phyloP scores from a whole-genome alignment of 2,888 invertebrate genomes.

The Mongoloraphidia duomilia region DNA sequence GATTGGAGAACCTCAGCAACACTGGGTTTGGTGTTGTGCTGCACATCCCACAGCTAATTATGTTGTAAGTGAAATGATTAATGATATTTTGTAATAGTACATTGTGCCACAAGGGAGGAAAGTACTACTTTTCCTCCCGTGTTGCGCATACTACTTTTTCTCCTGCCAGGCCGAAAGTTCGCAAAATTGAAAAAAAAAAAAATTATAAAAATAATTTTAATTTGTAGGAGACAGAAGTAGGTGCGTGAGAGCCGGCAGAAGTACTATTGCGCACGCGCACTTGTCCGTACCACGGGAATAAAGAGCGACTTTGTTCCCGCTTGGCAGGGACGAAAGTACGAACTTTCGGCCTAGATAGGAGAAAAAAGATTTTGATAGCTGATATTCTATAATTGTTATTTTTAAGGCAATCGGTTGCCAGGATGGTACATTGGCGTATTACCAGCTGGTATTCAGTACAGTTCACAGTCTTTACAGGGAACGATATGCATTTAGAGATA shows the following conservation, averaged over 20 bases:
- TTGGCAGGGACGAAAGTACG: too few species aligned
- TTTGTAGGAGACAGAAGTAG: too few species aligned
- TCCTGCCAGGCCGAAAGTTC: too few species aligned
- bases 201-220: too few species aligned
- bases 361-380: background rate
- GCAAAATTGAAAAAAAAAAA: too few species aligned
- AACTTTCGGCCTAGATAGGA: background rate
- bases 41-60: conserved; percentile 60
- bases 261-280: too few species aligned
- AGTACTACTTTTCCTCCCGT: too few species aligned
- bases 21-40: conserved; percentile 82
- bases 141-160: too few species aligned
- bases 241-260: too few species aligned
- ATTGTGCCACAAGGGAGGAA: too few species aligned
- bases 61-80: conserved; percentile 37
- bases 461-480: conserved; percentile 94
- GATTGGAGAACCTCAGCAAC: conserved; percentile 57
- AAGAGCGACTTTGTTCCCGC: too few species aligned
- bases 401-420: conserved; percentile 73
- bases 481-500: conserved; percentile 86
- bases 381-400: conserved; percentile 4
- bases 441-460: conserved; percentile 82
- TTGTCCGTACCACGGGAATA: too few species aligned
- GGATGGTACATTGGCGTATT: conserved; percentile 89
- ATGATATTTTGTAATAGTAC: background rate